Percentiles rank a stretch among this genome's conserved stretches.
Evolutionary conservation across 1,140 invertebrate genomes (phyloP).

Genomic region (Drosophila sp.): DNA sequence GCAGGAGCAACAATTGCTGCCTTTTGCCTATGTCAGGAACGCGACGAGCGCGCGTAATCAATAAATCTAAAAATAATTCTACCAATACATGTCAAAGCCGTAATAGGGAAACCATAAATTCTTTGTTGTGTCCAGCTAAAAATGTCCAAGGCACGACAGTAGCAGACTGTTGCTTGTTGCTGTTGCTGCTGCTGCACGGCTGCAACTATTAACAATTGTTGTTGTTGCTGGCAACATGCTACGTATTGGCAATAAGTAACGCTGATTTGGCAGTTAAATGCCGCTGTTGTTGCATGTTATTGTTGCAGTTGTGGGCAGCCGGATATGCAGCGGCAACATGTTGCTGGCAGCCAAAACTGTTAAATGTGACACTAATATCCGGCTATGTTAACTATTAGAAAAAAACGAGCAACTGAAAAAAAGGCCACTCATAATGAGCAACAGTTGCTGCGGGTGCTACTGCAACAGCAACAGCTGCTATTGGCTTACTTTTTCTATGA

Average conservation of each 20-base stretch:
- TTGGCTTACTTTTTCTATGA: constrained; percentile 5
- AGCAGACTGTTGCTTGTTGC: constrained; percentile 73
- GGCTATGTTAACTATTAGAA: constrained; percentile 46
- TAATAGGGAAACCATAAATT: constrained; percentile 84
- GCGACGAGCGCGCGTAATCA: constrained; percentile 81
- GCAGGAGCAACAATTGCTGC: constrained; percentile 56
- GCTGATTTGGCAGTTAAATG: constrained; percentile 83
- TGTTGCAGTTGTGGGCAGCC: constrained; percentile 55
- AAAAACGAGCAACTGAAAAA: constrained; percentile 6
- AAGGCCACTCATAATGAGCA: constrained; percentile 64
- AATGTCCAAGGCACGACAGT: constrained; percentile 77
- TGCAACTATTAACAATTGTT: constrained; percentile 75
- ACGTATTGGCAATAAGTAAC: constrained; percentile 82
- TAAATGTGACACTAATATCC: constrained; percentile 81
- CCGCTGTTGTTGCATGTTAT: constrained; percentile 43
- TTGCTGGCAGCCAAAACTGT: constrained; percentile 76
- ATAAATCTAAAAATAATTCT: constrained; percentile 85
- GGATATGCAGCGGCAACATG: constrained; percentile 77
- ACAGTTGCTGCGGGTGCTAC: constrained; percentile 32
- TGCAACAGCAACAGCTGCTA: constrained; percentile 1
- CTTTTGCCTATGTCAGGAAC: constrained; percentile 48
- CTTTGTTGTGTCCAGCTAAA: constrained; percentile 77
- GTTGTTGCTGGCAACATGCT: constrained; percentile 67
- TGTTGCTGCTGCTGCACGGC: constrained; percentile 47
- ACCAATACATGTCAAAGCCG: constrained; percentile 84